phyloP scores from a whole-genome alignment of 1,140 invertebrate genomes.

The Acromyrmex echinatior region DNA sequence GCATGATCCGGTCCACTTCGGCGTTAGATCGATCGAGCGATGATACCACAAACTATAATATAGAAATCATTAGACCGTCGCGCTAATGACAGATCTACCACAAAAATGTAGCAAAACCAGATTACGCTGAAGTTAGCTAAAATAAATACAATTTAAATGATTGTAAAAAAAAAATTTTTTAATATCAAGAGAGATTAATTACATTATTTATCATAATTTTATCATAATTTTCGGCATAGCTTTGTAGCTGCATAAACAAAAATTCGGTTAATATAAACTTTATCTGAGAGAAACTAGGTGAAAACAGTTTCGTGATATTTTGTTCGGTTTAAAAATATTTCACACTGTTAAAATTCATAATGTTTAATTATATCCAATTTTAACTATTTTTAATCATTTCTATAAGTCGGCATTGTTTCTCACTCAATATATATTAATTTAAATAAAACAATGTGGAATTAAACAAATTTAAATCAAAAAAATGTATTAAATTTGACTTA shows the following conservation, averaged over 20 bases:
- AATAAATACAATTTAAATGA: slow-evolving; percentile 1
- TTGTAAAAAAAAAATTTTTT: not conserved
- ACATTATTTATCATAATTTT: not conserved
- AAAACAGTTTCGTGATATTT: slow-evolving; percentile 3
- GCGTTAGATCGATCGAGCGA: slow-evolving; percentile 68
- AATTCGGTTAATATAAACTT: not conserved
- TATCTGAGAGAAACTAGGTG: not conserved
- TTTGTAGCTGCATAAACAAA: not conserved
- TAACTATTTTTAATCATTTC: too few relatives aligned
- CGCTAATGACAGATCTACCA: not conserved
- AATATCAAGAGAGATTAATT: not conserved
- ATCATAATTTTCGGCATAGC: not conserved
- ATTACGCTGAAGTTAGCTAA: not conserved
- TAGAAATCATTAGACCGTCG: slow-evolving; percentile 32
- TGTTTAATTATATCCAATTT: too few relatives aligned
- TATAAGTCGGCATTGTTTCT: too few relatives aligned
- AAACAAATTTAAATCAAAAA: too few relatives aligned
- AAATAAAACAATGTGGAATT: too few relatives aligned
- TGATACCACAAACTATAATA: slow-evolving; percentile 51
- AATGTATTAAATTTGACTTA: too few relatives aligned
- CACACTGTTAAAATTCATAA: too few relatives aligned
- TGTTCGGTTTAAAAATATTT: not conserved
- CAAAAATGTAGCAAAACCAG: not conserved
- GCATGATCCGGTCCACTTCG: slow-evolving; percentile 76
- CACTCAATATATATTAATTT: too few relatives aligned